These are phyloP conservation scores for Zosterops japonicus DNA, from an alignment of 2,113 vertebrate genomes.

Conservation along the genomic window DNA sequence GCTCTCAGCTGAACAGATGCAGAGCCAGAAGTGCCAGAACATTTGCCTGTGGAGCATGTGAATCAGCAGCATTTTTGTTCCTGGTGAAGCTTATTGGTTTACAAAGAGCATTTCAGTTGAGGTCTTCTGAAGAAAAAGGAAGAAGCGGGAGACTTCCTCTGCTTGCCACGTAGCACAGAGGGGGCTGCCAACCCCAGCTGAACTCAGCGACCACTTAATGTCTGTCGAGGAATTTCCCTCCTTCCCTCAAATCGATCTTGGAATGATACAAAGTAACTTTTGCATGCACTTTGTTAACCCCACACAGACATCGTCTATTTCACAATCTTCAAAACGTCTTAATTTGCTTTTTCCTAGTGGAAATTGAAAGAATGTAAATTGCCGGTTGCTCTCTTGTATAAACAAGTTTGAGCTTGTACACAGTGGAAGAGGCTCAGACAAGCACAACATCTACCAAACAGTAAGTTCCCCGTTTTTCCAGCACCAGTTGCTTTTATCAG, in stretches of 20 bases:
- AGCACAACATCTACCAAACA: not conserved
- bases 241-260: not conserved
- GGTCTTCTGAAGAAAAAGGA: not conserved
- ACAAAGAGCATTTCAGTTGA: not conserved
- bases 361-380: not conserved
- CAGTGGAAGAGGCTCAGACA: not conserved
- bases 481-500: not conserved
- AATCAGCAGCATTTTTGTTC: not conserved
- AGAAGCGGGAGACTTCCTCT: not conserved
- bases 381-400: rapidly evolving
- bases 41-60: not conserved
- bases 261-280: not conserved
- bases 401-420: not conserved
- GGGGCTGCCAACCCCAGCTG: not conserved
- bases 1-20: not conserved
- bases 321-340: rapidly evolving
- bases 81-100: not conserved
- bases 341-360: not conserved
- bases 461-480: not conserved
- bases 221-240: not conserved
- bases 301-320: not conserved
- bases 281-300: not conserved
- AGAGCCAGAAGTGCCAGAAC: not conserved
- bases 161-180: not conserved
- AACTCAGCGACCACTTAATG: not conserved